Evolutionary conservation across 1,140 invertebrate genomes (phyloP).

Genomic region (Heliconius nattereri): DNA sequence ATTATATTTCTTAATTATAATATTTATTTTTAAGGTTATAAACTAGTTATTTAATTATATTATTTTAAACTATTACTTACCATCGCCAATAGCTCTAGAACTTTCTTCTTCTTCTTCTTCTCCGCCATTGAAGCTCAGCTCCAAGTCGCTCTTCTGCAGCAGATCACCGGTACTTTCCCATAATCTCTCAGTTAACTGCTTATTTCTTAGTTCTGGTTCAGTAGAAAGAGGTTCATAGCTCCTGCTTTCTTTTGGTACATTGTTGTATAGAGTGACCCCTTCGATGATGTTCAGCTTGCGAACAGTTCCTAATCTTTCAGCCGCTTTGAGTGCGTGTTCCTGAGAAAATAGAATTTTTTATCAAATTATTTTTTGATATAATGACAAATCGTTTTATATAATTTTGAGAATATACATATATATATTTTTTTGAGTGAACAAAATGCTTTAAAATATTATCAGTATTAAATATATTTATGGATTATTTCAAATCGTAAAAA

Average conservation of each 20-base stretch:
- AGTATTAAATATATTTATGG: no score
- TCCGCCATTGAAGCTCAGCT: constrained; percentile 58
- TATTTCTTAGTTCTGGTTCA: constrained; percentile 58
- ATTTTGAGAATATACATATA: no score
- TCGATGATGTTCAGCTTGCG: constrained; percentile 65
- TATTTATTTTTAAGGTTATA: no score
- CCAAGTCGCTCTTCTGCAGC: constrained; percentile 62
- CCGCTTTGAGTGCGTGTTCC: constrained; percentile 66
- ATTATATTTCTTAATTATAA: not conserved
- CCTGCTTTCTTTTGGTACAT: constrained; percentile 57
- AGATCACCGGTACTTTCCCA: constrained; percentile 62
- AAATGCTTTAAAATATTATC: no score
- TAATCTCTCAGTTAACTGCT: constrained; percentile 59
- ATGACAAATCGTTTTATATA: not conserved
- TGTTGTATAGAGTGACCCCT: constrained; percentile 67
- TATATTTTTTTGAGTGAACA: no score
- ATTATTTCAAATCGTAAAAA: no score
- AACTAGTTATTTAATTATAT: not conserved
- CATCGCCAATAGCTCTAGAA: constrained; percentile 61
- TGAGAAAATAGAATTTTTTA: constrained; percentile 44
- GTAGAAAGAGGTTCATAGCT: constrained; percentile 60
- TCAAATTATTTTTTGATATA: not conserved
- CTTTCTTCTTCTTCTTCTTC: constrained; percentile 52
- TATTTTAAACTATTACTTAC: constrained; percentile 36
- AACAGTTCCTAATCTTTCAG: constrained; percentile 58